Percentiles rank a stretch among this genome's conserved stretches.
Conservation (phyloP, 2,797 vertebrate genomes). For the Uromys caudimaculatus region DNA sequence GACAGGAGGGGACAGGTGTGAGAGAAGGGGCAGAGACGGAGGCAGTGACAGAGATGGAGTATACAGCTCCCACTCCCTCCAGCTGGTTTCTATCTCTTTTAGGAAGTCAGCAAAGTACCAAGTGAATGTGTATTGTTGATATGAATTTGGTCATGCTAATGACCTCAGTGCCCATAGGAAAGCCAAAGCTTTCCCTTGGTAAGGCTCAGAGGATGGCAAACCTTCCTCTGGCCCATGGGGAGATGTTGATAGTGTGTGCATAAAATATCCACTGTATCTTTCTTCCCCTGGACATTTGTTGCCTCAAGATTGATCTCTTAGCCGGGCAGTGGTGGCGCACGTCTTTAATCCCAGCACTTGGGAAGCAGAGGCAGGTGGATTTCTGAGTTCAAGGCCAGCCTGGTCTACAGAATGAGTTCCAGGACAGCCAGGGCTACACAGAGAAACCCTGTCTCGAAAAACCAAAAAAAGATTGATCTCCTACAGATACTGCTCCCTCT, state of each 20-base stretch:
- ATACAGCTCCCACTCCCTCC: neutral
- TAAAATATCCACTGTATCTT: neutral
- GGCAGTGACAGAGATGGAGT: neutral
- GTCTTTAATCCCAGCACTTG: too few species aligned
- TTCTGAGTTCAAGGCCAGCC: too few species aligned
- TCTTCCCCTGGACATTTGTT: neutral
- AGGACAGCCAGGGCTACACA: too few species aligned
- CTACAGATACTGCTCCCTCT: neutral
- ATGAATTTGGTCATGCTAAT: neutral
- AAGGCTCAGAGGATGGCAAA: neutral
- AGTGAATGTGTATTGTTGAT: too few species aligned
- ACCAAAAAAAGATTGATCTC: neutral
- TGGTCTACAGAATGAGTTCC: too few species aligned
- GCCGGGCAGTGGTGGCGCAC: too few species aligned
- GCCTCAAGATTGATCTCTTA: neutral
- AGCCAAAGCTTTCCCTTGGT: neutral
- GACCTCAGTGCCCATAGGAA: neutral
- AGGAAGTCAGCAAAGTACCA: neutral
- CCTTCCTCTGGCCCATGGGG: neutral
- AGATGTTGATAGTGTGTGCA: neutral
- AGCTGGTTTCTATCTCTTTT: neutral
- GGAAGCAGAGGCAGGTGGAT: too few species aligned
- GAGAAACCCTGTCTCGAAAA: too few species aligned
- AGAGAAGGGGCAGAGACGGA: neutral
- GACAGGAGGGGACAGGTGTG: neutral